Percentiles rank a stretch among this genome's conserved stretches.
These are phyloP conservation scores for Chouioia cunea DNA, from an alignment of 2,888 invertebrate genomes.

Conservation along the genomic window DNA sequence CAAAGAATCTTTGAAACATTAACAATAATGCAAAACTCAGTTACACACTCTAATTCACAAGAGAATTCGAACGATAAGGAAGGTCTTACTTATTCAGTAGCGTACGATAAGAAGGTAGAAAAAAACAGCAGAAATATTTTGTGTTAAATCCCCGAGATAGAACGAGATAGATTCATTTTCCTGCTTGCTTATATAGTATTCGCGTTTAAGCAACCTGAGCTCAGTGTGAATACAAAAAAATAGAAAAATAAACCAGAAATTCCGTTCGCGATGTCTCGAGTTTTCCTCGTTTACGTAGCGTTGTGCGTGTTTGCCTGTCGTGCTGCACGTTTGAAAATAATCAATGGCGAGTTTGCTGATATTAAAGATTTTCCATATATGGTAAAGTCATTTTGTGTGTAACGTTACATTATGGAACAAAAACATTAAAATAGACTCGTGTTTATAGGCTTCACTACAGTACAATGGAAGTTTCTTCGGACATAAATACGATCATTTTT, in stretches of 20 bases:
- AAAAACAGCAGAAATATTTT: conserved; percentile 24
- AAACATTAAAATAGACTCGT: too few species aligned
- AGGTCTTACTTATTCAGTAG: conserved; percentile 12
- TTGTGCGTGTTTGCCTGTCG: neutral
- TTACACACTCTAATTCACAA: too few species aligned
- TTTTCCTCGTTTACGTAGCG: neutral
- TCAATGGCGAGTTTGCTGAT: conserved; percentile 56
- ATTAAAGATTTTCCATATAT: conserved; percentile 60
- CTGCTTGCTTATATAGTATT: conserved; percentile 16
- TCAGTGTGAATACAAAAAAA: neutral
- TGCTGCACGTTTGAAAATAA: conserved; percentile 52
- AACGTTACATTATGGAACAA: too few species aligned
- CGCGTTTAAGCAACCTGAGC: neutral
- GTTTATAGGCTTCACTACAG: conserved; percentile 56
- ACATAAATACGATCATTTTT: conserved; percentile 56
- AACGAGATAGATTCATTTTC: neutral
- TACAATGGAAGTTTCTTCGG: conserved; percentile 58
- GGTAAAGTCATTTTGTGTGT: conserved; percentile 45
- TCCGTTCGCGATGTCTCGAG: conserved; percentile 32
- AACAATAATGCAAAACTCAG: too few species aligned
- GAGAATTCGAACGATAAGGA: too few species aligned
- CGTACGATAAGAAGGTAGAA: conserved; percentile 28
- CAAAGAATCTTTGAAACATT: too few species aligned
- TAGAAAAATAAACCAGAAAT: neutral
- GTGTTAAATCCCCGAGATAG: conserved; percentile 19